phyloP scores from a whole-genome alignment of 2,888 invertebrate species.

The Cryptus viduatorius region DNA sequence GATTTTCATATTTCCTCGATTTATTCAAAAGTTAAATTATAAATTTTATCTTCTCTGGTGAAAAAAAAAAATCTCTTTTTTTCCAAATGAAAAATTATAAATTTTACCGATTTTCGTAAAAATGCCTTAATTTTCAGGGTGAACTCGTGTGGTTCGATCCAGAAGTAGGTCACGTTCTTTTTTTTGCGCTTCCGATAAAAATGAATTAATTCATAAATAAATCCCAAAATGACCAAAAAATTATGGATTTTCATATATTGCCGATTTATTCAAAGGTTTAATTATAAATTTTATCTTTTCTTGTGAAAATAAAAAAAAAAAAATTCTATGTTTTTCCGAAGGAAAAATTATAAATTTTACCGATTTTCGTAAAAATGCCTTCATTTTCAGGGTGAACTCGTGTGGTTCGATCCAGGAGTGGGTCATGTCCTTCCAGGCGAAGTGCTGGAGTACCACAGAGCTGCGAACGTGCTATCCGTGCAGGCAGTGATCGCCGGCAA shows the following conservation, averaged over 20 bases:
- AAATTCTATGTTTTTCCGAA: no score
- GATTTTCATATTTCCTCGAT: not conserved
- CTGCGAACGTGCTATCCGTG: slow-evolving; percentile 95
- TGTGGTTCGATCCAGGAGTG: slow-evolving; percentile 97
- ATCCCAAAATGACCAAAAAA: no score
- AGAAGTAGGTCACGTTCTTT: slow-evolving; percentile 94
- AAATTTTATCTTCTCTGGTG: not conserved
- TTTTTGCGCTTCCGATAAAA: no score
- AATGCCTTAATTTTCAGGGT: slow-evolving; percentile 85
- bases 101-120: not conserved
- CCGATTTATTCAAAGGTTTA: no score
- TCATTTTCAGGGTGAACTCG: slow-evolving; percentile 90
- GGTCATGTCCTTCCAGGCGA: slow-evolving; percentile 96
- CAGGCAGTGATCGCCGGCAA: slow-evolving; percentile 95
- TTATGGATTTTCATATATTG: no score
- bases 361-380: not conserved
- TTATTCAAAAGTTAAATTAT: not conserved
- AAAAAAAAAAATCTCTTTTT: not conserved
- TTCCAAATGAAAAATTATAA: no score
- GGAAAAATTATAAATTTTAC: not conserved
- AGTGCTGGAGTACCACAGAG: slow-evolving; percentile 95
- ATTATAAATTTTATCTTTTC: slow-evolving; percentile 9
- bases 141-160: slow-evolving; percentile 98
- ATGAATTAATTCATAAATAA: no score
- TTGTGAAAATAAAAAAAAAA: no score